These are phyloP conservation scores for Ambastaia sidthimunki DNA, from an alignment of 2,797 vertebrate species.

Conservation along the genomic window DNA sequence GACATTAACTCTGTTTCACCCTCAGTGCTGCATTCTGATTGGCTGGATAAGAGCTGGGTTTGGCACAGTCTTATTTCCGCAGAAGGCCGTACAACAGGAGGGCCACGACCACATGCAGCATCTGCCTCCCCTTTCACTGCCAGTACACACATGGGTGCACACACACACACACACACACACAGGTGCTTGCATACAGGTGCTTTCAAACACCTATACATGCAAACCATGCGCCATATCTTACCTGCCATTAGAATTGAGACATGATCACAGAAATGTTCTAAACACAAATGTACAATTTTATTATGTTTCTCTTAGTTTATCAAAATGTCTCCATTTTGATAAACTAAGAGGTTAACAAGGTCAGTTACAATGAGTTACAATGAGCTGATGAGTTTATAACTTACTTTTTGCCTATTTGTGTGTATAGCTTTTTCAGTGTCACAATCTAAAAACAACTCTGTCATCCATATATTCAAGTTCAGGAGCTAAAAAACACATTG, in stretches of 20 bases:
- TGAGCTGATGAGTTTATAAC: too few relatives aligned
- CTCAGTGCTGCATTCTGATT: slow-evolving; percentile 70
- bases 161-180: slow-evolving; percentile 10
- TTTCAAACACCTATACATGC: neutral
- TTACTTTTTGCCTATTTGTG: too few relatives aligned
- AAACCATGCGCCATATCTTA: neutral
- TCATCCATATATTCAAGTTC: too few relatives aligned
- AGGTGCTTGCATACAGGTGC: slow-evolving; percentile 16
- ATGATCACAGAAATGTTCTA: neutral
- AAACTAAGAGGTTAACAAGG: too few relatives aligned
- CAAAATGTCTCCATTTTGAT: neutral
- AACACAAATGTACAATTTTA: neutral
- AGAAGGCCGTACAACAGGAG: slow-evolving; percentile 81
- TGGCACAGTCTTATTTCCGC: slow-evolving; percentile 79
- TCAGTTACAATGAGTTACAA: too few relatives aligned
- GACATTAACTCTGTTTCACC: slow-evolving; percentile 70
- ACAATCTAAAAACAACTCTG: too few relatives aligned
- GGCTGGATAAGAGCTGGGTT: slow-evolving; percentile 75
- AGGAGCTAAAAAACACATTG: neutral
- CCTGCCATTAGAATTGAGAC: neutral
- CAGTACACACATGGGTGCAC: slow-evolving; percentile 65
- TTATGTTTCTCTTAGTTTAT: neutral
- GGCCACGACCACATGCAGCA: slow-evolving; percentile 78
- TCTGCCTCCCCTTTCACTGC: slow-evolving; percentile 76
- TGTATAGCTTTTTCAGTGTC: too few relatives aligned